phyloP scores from a whole-genome alignment of 1,140 invertebrate species.

The Scaptomyza montana region DNA sequence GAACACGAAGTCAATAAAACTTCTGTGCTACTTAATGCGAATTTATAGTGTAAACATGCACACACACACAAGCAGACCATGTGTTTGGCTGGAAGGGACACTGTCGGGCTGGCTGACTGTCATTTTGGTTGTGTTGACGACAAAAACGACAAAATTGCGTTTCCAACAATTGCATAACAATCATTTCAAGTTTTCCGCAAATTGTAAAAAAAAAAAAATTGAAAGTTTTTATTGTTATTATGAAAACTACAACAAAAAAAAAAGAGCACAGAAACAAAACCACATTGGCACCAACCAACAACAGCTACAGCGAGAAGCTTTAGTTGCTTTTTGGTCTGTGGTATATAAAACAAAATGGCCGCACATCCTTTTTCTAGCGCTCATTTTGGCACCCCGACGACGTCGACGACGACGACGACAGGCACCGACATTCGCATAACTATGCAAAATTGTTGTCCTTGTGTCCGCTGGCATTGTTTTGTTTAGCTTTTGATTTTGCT shows the following conservation, averaged over 20 bases:
- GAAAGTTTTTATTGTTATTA: slow-evolving; percentile 81
- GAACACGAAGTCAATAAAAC: slow-evolving; percentile 81
- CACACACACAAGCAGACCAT: neutral
- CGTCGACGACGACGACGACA: slow-evolving; percentile 17
- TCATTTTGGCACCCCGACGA: slow-evolving; percentile 76
- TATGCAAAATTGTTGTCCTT: slow-evolving; percentile 78
- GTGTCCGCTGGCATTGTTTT: slow-evolving; percentile 72
- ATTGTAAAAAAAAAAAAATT: slow-evolving; percentile 67
- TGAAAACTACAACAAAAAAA: slow-evolving; percentile 72
- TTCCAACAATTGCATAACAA: slow-evolving; percentile 83
- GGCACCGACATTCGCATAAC: slow-evolving; percentile 68
- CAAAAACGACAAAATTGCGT: slow-evolving; percentile 81
- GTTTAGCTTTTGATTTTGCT: slow-evolving; percentile 76
- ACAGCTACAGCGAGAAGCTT: neutral
- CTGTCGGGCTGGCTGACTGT: slow-evolving; percentile 1
- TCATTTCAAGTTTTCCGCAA: slow-evolving; percentile 83
- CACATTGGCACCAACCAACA: slow-evolving; percentile 14
- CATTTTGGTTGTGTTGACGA: slow-evolving; percentile 51
- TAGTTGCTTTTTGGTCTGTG: slow-evolving; percentile 56
- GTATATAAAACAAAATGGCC: slow-evolving; percentile 71
- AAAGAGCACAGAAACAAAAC: slow-evolving; percentile 11
- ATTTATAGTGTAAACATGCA: slow-evolving; percentile 77
- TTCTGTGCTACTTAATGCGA: slow-evolving; percentile 81
- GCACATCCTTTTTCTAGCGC: slow-evolving; percentile 77
- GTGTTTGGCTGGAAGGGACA: slow-evolving; percentile 25